A percentile compares a stretch with the other conserved stretches of the same genome.
phyloP scores from a whole-genome alignment of 2,113 vertebrate genomes.

The Chaetodon trifascialis region DNA sequence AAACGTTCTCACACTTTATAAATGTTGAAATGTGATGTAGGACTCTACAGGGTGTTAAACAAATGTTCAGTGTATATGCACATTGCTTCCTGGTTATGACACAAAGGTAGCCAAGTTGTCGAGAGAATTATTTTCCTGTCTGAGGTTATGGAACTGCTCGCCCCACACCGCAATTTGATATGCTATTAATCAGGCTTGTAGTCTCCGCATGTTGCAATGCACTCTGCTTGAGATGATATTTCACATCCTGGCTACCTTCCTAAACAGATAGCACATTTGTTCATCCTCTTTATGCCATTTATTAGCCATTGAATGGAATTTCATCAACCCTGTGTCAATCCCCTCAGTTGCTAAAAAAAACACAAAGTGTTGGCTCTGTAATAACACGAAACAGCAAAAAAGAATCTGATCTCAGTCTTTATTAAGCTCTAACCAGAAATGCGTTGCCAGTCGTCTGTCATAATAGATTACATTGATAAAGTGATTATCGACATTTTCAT shows the following conservation, averaged over 20 bases:
- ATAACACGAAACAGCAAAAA: not conserved
- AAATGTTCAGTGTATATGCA: not conserved
- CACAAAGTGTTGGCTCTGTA: not conserved
- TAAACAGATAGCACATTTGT: slow-evolving; percentile 16
- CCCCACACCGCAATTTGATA: not conserved
- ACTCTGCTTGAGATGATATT: slow-evolving; percentile 2
- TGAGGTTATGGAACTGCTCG: not conserved
- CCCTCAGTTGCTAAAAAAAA: not conserved
- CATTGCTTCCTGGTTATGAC: not conserved
- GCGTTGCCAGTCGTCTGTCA: not conserved
- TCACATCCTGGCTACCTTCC: not conserved
- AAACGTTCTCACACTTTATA: not conserved
- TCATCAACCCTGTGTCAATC: not conserved
- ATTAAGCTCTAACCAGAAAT: not conserved
- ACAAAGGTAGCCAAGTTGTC: not conserved
- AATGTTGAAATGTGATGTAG: not conserved
- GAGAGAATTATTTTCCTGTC: not conserved
- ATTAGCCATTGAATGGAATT: not conserved
- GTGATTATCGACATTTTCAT: not conserved
- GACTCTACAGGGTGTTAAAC: not conserved
- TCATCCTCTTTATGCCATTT: not conserved
- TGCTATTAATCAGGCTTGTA: slow-evolving; percentile 7
- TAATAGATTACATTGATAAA: not conserved
- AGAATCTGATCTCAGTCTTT: not conserved
- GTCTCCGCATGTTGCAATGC: not conserved